Evolutionary conservation across 2,888 invertebrate genomes (phyloP), one percentile per base, ranked within the genome.

Genomic region (Gasteruption jaculator): DNA sequence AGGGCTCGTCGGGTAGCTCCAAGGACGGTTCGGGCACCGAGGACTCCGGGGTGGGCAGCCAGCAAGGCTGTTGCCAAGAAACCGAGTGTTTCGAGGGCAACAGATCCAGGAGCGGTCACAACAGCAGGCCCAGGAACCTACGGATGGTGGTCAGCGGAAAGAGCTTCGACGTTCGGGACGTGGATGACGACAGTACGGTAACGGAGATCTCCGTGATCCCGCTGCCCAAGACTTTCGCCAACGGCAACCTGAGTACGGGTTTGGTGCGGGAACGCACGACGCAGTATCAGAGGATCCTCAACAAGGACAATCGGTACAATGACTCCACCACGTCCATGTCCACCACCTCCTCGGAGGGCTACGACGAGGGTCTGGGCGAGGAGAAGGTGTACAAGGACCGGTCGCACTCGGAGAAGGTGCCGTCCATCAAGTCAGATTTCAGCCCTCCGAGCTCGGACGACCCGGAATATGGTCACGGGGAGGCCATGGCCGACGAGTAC

Each of bases 141-240:
- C 82, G 85, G 67, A 82, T 87, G 79, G 79, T 85, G 22, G 81
- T 86, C 71, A 78, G 77, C 31, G 75, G 83, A 0, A 84, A 86
- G 58, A 83, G 78, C 52, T 89, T 88, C 69, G 86, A 88, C 52
- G 81, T 88, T 3, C 73, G 82, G 19, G 87, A 88, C 58, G 71
- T 83, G 34, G 77, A 79, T 27, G 81, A 81, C 50, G 81, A 81
- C 35, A 79, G 77, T 32, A 77, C 80, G 6, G 75, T 81, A 3
- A 81, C 81, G 1, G 81, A 81, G 19, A 78, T 80, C 52, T 73
- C 80, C 3, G 79, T 81, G 4, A 80, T 81, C 42, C 80, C 81
- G 1, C 66, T 85, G 38, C 83, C 83, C 30, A 79, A 80, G 26
- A 56, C 62, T 0, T 64, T 62, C 20, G 57, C 50, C 0, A 53